Evolutionary conservation across 2,888 invertebrate genomes (phyloP).

Genomic region (Ceramica pisi): DNA sequence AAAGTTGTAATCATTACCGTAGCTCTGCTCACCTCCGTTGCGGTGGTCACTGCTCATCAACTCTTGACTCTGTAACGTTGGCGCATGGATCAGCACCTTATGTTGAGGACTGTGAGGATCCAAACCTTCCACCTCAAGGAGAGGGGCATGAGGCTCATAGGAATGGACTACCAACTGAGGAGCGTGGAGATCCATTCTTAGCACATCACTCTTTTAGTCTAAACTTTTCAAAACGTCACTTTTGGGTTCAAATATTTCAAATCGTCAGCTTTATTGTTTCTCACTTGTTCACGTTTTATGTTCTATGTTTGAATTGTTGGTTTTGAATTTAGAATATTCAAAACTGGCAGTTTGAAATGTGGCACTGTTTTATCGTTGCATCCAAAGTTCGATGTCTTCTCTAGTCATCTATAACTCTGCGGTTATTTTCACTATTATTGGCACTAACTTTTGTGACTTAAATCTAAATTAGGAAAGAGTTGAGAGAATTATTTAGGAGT

Average conservation of each 20-base stretch:
- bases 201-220: slow-evolving; percentile 67
- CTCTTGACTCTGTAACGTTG: slow-evolving; percentile 85
- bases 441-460: slow-evolving; percentile 74
- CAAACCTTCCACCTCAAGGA: slow-evolving; percentile 87
- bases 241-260: slow-evolving; percentile 21
- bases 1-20: slow-evolving; percentile 29
- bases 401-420: slow-evolving; percentile 61
- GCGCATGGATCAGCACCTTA: slow-evolving; percentile 87
- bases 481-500: slow-evolving; percentile 75
- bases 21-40: slow-evolving; percentile 83
- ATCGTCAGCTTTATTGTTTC: slow-evolving; percentile 24
- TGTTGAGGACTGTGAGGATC: slow-evolving; percentile 89
- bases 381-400: slow-evolving; percentile 72
- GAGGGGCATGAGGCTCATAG: slow-evolving; percentile 87
- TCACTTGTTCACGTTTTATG: neutral
- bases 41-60: slow-evolving; percentile 84
- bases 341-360: slow-evolving; percentile 54
- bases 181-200: slow-evolving; percentile 87
- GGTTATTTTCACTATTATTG: slow-evolving; percentile 74
- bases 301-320: neutral
- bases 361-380: slow-evolving; percentile 76
- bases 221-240: slow-evolving; percentile 39
- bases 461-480: slow-evolving; percentile 66
- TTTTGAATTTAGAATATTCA: slow-evolving; percentile 37
- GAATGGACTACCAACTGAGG: slow-evolving; percentile 86